These are phyloP conservation scores for Mamestra configurata DNA, from an alignment of 1,140 invertebrate species.

Conservation along the genomic window DNA sequence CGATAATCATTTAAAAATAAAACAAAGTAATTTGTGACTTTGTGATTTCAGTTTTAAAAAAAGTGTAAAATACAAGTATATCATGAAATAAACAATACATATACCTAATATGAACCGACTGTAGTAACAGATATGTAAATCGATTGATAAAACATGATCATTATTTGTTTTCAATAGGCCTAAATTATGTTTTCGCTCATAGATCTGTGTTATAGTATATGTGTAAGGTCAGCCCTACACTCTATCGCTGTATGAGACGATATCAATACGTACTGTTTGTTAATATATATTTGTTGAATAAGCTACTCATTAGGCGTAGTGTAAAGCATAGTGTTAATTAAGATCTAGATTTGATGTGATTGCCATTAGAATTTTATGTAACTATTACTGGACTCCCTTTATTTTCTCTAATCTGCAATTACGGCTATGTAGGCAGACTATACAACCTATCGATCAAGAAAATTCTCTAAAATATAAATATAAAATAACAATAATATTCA, in stretches of 20 bases:
- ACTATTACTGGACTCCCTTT: constrained; percentile 35
- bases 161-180: constrained; percentile 42
- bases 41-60: no score
- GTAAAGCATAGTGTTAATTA: constrained; percentile 47
- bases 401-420: constrained; percentile 20
- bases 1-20: neutral
- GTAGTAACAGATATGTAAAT: neutral
- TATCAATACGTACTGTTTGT: constrained; percentile 34
- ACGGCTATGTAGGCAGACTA: constrained; percentile 18
- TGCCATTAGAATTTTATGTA: constrained; percentile 52
- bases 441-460: constrained; percentile 3
- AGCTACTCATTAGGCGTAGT: constrained; percentile 47
- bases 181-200: constrained; percentile 31
- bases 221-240: constrained; percentile 3
- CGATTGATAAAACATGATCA: neutral
- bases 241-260: constrained; percentile 30
- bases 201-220: constrained; percentile 19
- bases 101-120: neutral
- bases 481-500: constrained; percentile 35
- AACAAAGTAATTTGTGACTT: no score
- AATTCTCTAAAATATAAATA: constrained; percentile 3
- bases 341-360: constrained; percentile 58
- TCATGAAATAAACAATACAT: neutral
- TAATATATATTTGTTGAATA: constrained; percentile 42
- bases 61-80: neutral